Conservation (phyloP, 2,888 invertebrate species). For the Esperia sulphurella region DNA sequence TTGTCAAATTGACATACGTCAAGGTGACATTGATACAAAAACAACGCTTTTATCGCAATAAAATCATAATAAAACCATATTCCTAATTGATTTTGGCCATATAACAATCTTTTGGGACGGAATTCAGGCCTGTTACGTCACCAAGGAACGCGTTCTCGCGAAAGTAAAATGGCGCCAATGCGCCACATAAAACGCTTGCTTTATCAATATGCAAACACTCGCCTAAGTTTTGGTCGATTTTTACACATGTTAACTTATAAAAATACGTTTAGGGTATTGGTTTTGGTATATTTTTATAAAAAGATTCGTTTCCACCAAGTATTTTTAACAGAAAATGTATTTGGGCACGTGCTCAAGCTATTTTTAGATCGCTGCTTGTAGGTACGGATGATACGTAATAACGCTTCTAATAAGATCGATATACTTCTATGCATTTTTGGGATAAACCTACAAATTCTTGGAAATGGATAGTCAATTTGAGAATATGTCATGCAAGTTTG, state of each 20-base stretch:
- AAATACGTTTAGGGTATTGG: not conserved
- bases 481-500: constrained; percentile 30
- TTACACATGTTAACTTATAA: not conserved
- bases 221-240: not conserved
- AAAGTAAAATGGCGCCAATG: constrained; percentile 78
- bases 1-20: constrained; percentile 77
- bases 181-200: constrained; percentile 27
- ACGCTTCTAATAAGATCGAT: constrained; percentile 32
- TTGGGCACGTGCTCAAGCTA: constrained; percentile 61
- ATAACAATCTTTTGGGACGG: constrained; percentile 23
- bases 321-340: constrained; percentile 21
- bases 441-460: not conserved
- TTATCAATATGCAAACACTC: constrained; percentile 14
- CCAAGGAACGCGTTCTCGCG: constrained; percentile 44
- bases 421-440: constrained; percentile 21
- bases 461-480: not conserved
- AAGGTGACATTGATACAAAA: constrained; percentile 76
- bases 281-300: not conserved
- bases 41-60: constrained; percentile 53
- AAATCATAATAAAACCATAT: constrained; percentile 37
- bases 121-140: constrained; percentile 70
- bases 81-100: constrained; percentile 17
- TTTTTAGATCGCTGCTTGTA: constrained; percentile 59
- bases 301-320: not conserved
- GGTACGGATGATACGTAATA: constrained; percentile 34